These are phyloP conservation scores for Ariopsis seemanni DNA, from an alignment of 2,113 vertebrate species.

Conservation along the genomic window DNA sequence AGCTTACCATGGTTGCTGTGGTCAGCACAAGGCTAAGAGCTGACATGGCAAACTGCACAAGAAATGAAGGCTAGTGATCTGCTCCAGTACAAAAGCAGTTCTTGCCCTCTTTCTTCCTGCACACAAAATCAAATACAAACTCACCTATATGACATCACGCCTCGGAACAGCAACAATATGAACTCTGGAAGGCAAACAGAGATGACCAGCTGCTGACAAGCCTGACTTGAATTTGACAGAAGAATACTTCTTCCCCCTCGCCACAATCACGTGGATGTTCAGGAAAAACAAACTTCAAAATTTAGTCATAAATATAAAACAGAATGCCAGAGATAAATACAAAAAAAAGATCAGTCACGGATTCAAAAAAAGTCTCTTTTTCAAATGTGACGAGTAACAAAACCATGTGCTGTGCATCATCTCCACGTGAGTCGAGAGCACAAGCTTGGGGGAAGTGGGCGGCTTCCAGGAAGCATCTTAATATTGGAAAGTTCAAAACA, in stretches of 20 bases:
- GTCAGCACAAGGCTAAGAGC: conserved; percentile 66
- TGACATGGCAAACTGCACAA: conserved; percentile 65
- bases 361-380: not conserved
- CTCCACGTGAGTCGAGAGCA: not conserved
- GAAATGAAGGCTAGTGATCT: conserved; percentile 49
- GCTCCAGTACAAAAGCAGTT: conserved; percentile 24
- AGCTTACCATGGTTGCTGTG: conserved; percentile 58
- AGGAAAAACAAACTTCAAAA: not conserved
- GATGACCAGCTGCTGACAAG: not conserved
- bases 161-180: not conserved
- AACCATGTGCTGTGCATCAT: not conserved
- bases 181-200: not conserved
- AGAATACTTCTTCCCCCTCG: not conserved
- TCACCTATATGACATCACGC: not conserved
- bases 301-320: not conserved
- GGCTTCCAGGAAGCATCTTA: not conserved
- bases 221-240: not conserved
- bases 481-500: not conserved
- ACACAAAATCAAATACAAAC: conserved; percentile 20
- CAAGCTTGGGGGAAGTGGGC: not conserved
- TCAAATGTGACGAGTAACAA: not conserved
- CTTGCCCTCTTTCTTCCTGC: not conserved
- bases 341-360: not conserved
- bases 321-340: not conserved
- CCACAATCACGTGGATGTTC: not conserved